A percentile compares a stretch with the other conserved stretches of the same genome.
Conservation (phyloP, 2,888 invertebrate species). For the Abrostola tripartita region DNA sequence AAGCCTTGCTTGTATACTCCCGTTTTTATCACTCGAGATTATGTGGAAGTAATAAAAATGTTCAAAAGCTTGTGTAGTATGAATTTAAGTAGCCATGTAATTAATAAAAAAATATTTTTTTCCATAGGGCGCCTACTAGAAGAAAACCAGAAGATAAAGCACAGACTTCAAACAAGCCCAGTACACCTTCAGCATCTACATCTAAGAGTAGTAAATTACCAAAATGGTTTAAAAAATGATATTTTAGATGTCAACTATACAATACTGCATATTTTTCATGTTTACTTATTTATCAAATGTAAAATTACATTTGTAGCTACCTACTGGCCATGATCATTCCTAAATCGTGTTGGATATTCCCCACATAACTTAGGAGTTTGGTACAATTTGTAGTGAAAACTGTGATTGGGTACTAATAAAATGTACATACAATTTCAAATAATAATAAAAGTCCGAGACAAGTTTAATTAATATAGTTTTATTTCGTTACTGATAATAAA, state of each 20-base stretch:
- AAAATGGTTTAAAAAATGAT: slow-evolving; percentile 83
- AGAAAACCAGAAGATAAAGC: slow-evolving; percentile 69
- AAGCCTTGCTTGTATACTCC: too few relatives aligned
- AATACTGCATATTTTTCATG: not conserved
- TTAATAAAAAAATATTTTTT: not conserved
- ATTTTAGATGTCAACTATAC: not conserved
- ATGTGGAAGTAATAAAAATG: too few relatives aligned
- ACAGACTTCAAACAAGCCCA: slow-evolving; percentile 56
- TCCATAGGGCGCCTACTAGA: slow-evolving; percentile 78
- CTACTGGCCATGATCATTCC: too few relatives aligned
- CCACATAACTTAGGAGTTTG: too few relatives aligned
- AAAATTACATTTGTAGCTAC: too few relatives aligned
- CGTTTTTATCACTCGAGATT: too few relatives aligned
- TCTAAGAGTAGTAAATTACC: slow-evolving; percentile 80
- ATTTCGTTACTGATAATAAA: not conserved
- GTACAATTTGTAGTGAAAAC: not conserved
- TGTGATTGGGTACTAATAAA: not conserved
- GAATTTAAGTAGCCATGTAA: too few relatives aligned
- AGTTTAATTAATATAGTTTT: not conserved
- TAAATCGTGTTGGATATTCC: too few relatives aligned
- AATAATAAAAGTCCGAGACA: not conserved
- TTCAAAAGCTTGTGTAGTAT: too few relatives aligned
- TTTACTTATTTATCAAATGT: not conserved
- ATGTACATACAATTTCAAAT: not conserved
- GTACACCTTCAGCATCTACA: slow-evolving; percentile 62